Evolutionary conservation across 2,113 vertebrate species (phyloP), one percentile per base, ranked within the genome.

Genomic region (Gasterosteus nipponicus): DNA sequence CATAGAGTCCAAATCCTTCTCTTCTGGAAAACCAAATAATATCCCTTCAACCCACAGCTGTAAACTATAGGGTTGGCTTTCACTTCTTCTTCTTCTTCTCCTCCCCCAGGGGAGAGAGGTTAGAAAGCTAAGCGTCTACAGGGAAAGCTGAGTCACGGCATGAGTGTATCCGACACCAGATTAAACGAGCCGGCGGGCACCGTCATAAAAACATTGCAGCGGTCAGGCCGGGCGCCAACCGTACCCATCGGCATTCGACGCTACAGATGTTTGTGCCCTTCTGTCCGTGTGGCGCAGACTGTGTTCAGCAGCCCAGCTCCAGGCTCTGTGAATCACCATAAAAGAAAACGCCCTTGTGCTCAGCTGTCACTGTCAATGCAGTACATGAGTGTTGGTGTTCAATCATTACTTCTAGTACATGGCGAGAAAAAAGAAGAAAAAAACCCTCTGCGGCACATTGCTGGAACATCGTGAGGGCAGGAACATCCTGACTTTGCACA

Each of bases 181-280:
- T 51, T 60, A 60, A 60, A 75, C 4, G 0, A 18, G 3, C 26
- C 31, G 46, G 12, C 35, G 19, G 66, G 2, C n/a, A 4, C 19
- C 38, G 5, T 18, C 7, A 10, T 47, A 18, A 53, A 38, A 31
- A 54, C 22, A 14, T 29, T 35, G 33, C 2, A 18, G 0, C 9
- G 42, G 18, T 41, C 38, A 16, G 35, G 1, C 44, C 0, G 33
- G 62, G 58, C 33, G 56, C 47, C 66, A 35, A 14, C 26, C 38
- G 9, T 38, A 9, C 66, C 39, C 26, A 49, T 29, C 69, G 57
- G 47, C 58, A 46, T 70, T 66, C 19, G 58, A 61, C 33, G 62
- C 29, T 73, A 57, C 64, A 79, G 63, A 62, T 75, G 62, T 67
- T n/a, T 73, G n/a, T 77, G 67, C 66, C 65, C 49, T 61, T 63